A percentile compares a stretch with the other conserved stretches of the same genome.
phyloP scores from a whole-genome alignment of 2,888 invertebrate genomes.

The Embidobia sp. region DNA sequence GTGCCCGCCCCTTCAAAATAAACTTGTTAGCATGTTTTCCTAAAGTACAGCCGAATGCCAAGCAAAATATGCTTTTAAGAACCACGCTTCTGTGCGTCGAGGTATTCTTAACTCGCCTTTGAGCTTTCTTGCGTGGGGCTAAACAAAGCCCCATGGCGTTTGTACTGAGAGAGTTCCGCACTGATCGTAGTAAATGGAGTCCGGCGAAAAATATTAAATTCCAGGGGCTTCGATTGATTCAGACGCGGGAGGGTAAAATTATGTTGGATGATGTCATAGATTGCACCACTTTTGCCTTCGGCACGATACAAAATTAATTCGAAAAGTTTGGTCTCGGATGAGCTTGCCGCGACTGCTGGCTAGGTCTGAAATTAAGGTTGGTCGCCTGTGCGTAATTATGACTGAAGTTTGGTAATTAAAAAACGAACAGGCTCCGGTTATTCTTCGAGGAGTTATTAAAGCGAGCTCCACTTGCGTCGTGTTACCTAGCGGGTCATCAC shows the following conservation, averaged over 20 bases:
- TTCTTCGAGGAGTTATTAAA: constrained; percentile 64
- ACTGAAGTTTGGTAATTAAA: constrained; percentile 63
- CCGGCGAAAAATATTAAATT: constrained; percentile 38
- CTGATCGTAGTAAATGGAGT: constrained; percentile 43
- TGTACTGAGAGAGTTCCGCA: constrained; percentile 15
- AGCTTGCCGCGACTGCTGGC: constrained; percentile 30
- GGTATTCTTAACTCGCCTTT: constrained; percentile 75
- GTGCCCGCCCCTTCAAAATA: constrained; percentile 39
- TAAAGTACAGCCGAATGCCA: constrained; percentile 70
- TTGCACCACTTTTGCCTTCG: constrained; percentile 15
- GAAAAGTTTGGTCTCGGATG: constrained; percentile 49
- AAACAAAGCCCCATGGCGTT: constrained; percentile 47
- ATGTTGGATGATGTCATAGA: constrained; percentile 15
- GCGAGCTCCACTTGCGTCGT: constrained; percentile 30
- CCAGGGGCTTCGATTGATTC: constrained; percentile 8
- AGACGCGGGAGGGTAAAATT: constrained; percentile 6
- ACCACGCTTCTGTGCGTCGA: constrained; percentile 69
- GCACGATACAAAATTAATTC: constrained; percentile 60
- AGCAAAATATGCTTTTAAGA: constrained; percentile 78
- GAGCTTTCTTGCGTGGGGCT: constrained; percentile 63
- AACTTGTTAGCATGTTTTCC: constrained; percentile 45
- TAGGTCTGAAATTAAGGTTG: constrained; percentile 48
- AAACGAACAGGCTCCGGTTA: constrained; percentile 46
- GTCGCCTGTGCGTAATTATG: constrained; percentile 59
- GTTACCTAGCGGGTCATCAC: constrained; percentile 39